phyloP scores from a whole-genome alignment of 2,113 vertebrate species.

The Lanius ludovicianus region DNA sequence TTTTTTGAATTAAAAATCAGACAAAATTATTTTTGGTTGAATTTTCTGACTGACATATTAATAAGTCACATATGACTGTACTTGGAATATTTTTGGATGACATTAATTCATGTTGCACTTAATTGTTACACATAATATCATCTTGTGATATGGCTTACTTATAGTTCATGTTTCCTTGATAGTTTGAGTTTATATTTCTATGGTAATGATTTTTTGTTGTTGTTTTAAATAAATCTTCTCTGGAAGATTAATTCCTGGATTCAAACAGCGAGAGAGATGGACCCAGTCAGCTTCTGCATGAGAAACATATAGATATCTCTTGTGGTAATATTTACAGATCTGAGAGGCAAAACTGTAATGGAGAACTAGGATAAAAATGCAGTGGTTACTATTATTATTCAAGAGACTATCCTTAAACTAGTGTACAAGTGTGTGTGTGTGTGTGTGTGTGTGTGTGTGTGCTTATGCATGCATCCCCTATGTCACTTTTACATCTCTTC shows the following conservation, averaged over 20 bases:
- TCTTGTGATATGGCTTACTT: neutral
- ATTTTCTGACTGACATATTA: neutral
- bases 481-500: neutral
- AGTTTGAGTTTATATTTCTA: neutral
- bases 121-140: neutral
- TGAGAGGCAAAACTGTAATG: neutral
- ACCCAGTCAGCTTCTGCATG: neutral
- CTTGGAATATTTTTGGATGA: neutral
- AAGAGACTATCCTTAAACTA: neutral
- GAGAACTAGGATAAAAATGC: neutral
- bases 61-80: neutral
- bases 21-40: neutral
- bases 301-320: neutral
- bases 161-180: neutral
- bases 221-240: neutral
- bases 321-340: neutral
- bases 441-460: neutral
- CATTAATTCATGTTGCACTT: neutral
- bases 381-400: neutral
- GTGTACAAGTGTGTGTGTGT: no score
- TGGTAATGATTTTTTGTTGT: neutral
- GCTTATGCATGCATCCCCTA: accelerated
- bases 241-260: neutral
- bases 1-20: neutral
- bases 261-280: neutral